These are phyloP conservation scores for Xiphydria camelus DNA, from an alignment of 2,888 invertebrate species.

Conservation along the genomic window DNA sequence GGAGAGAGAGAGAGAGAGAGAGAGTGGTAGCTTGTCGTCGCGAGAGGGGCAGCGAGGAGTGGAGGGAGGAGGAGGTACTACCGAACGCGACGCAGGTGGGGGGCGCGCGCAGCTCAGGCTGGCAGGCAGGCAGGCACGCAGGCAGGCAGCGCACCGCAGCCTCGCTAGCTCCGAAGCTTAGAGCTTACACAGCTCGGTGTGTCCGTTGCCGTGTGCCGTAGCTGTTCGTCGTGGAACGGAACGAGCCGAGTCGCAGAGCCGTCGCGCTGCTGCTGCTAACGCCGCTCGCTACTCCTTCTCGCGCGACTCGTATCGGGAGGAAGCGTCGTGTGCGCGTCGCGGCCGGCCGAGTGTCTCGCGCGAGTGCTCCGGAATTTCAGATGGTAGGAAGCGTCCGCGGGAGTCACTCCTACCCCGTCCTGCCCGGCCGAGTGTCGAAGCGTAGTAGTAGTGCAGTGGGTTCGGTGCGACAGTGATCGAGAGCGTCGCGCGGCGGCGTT, in stretches of 20 bases:
- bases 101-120: conserved; percentile 42
- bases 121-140: conserved; percentile 35
- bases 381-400: conserved; percentile 48
- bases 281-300: conserved; percentile 53
- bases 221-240: conserved; percentile 13
- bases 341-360: too few relatives aligned
- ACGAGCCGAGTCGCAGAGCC: conserved; percentile 7
- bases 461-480: conserved; percentile 10
- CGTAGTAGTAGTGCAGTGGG: conserved; percentile 14
- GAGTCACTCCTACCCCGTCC: conserved; percentile 27
- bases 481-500: conserved; percentile 9
- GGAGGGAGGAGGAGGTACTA: neutral
- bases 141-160: conserved; percentile 46
- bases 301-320: conserved; percentile 55
- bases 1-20: conserved; percentile 10
- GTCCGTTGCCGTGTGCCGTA: conserved; percentile 17
- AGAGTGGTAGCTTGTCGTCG: conserved; percentile 16
- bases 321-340: conserved; percentile 59
- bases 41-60: conserved; percentile 17
- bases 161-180: conserved; percentile 56
- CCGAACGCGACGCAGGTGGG: conserved; percentile 25
- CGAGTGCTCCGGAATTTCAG: conserved; percentile 31
- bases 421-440: conserved; percentile 8
- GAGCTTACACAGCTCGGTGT: conserved; percentile 32
- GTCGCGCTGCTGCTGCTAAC: conserved; percentile 37